Conservation (phyloP, 2,113 vertebrate genomes). For the Sminthopsis crassicaudata region DNA sequence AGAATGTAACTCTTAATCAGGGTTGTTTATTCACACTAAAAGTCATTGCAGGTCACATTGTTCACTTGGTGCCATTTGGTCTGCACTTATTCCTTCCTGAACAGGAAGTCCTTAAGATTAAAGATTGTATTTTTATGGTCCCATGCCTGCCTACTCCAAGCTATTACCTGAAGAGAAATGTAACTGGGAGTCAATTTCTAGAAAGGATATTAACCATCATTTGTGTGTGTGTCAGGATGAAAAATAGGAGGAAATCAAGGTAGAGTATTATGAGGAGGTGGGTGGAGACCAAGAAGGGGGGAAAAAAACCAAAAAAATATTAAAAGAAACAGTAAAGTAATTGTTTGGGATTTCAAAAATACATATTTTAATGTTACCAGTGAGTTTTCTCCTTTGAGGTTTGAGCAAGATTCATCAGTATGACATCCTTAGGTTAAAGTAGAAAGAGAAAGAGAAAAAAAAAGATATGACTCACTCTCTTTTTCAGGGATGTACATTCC, state of each 20-base stretch:
- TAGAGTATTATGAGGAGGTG: conserved; percentile 20
- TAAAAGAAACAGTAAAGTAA: conserved; percentile 59
- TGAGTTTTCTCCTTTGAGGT: conserved; percentile 49
- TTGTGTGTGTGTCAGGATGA: conserved; percentile 70
- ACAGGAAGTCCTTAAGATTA: conserved; percentile 88
- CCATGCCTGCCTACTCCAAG: conserved; percentile 72
- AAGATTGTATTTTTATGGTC: conserved; percentile 85
- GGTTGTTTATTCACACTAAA: conserved; percentile 82
- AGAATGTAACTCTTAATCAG: conserved; percentile 79
- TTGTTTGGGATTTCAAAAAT: conserved; percentile 50
- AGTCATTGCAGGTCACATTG: conserved; percentile 77
- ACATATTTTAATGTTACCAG: conserved; percentile 17
- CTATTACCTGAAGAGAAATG: conserved; percentile 80
- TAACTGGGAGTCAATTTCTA: conserved; percentile 73
- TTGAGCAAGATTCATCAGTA: conserved; percentile 37
- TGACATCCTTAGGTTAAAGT: conserved; percentile 45
- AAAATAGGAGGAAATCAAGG: conserved; percentile 80
- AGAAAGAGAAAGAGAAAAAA: conserved; percentile 51
- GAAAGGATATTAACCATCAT: conserved; percentile 77
- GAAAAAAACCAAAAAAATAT: not conserved
- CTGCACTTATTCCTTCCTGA: conserved; percentile 82
- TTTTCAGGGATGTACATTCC: conserved; percentile 31
- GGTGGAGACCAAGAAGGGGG: not conserved
- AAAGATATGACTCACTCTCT: conserved; percentile 26
- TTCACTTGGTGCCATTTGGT: conserved; percentile 83